A percentile compares a stretch with the other conserved stretches of the same genome.
phyloP scores from a whole-genome alignment of 2,113 vertebrate species.

The Morphnarchus princeps region DNA sequence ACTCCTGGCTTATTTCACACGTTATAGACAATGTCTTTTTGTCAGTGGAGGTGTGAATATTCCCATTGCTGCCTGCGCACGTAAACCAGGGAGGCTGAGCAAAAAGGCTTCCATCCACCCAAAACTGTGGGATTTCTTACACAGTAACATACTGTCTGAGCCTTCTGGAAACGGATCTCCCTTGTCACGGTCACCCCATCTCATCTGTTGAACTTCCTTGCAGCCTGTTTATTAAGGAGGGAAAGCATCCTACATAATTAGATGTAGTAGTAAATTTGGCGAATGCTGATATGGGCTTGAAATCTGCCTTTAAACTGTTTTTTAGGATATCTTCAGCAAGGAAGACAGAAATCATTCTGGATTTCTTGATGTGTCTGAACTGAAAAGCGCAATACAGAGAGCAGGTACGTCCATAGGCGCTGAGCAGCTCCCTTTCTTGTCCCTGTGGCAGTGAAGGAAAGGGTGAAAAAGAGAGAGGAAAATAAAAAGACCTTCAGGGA shows the following conservation, averaged over 20 bases:
- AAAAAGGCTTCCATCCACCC: not conserved
- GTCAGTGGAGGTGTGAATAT: not conserved
- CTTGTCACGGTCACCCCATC: not conserved
- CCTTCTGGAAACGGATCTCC: not conserved
- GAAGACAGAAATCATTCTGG: conserved; percentile 55
- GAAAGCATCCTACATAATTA: not conserved
- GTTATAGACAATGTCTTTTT: not conserved
- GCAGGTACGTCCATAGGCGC: conserved; percentile 45
- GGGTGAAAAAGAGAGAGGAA: not conserved
- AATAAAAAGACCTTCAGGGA: not conserved
- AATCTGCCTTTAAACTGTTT: not conserved
- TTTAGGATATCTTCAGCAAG: conserved; percentile 67
- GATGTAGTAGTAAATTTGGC: not conserved
- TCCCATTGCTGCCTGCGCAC: not conserved
- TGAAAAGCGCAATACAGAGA: conserved; percentile 22
- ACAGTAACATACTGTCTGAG: not conserved
- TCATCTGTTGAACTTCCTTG: not conserved
- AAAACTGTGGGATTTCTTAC: not conserved
- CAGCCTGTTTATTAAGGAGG: not conserved
- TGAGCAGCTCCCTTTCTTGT: not conserved
- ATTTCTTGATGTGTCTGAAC: conserved; percentile 41
- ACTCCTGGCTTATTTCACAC: not conserved
- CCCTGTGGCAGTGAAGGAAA: not conserved
- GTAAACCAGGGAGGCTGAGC: not conserved
- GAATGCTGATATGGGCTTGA: not conserved